Evolutionary conservation across 2,113 vertebrate genomes (phyloP).

Genomic region (Tinamus guttatus): DNA sequence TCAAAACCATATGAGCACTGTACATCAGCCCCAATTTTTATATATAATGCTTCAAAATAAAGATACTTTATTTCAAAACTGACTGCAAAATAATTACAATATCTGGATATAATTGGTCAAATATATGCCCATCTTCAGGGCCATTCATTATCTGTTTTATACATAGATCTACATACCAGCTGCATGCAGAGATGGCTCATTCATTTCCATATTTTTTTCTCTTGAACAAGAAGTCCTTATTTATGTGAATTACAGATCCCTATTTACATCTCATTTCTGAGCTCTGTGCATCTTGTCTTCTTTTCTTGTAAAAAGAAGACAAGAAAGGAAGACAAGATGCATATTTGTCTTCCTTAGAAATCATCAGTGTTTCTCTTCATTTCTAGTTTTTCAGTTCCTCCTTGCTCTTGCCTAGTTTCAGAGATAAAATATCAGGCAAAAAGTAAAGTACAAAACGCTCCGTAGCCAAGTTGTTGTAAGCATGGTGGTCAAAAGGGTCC

Average conservation of each 20-base stretch:
- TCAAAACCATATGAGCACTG: neutral
- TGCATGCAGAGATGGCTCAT: neutral
- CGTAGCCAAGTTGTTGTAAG: neutral
- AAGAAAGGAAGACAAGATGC: too few relatives aligned
- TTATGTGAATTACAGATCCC: neutral
- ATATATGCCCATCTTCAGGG: neutral
- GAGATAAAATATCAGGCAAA: neutral
- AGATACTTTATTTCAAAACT: neutral
- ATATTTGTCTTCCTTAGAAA: neutral
- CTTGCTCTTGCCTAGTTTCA: neutral
- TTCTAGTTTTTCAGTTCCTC: neutral
- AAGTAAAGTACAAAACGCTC: accelerated
- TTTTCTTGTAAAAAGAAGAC: too few relatives aligned
- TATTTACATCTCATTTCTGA: neutral
- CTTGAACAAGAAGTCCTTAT: neutral
- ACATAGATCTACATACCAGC: neutral
- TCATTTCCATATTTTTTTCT: neutral
- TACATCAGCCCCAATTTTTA: neutral
- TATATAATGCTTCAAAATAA: neutral
- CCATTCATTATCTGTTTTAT: neutral
- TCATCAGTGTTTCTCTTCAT: neutral
- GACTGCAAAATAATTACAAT: neutral
- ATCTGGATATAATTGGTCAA: neutral
- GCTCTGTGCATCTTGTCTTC: neutral
- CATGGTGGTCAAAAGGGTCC: neutral